Base-by-base conservation (phyloP, 1,140 invertebrate genomes). In the Eupeodes corollae region DNA sequence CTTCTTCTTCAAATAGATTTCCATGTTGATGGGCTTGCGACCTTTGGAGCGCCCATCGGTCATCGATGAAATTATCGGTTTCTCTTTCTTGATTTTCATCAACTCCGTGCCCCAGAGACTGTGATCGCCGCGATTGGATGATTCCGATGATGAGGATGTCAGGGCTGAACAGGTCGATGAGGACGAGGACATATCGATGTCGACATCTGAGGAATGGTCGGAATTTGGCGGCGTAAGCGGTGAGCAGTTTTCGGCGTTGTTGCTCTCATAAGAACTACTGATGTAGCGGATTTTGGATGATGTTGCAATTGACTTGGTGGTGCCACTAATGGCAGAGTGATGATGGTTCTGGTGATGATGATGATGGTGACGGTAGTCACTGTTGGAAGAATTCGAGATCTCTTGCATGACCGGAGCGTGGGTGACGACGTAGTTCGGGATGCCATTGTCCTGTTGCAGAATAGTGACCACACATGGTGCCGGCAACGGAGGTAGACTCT, bases 401-500 rank as follows among this genome's bases (percentile, higher is more conserved):
- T 66, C 63, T 44, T 66, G 63, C 59, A 63, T 63, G 16, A 59
- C 53, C 13, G 57, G 53, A 34, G 50, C 43, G 33, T 54, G 69
- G 15, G 56, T 63, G 42, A 11, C 16, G 39, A 11, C 16, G 30
- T 16, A 38, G 35, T 39, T 40, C 15, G 9, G 6, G 18, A 35
- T 21, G 46, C 30, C 6, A 40, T 40, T 40, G 42, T 69, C 56
- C 47, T 70, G 58, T 44, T 74, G 69, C 52, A 73, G 71, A 26
- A 76, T 75, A 45, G 74, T 75, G 14, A 78, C 74, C 44, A 80
- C 75, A 39, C 77, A 75, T 0, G 81, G 82, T 0, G 79, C 79
- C 21, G 80, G 79, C 11, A 88, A 67, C 0, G 84, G 84, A 1
- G 85, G 86, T 46, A 87, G 58, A 34, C 85, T 86, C 46, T 86